Evolutionary conservation across 2,888 invertebrate genomes (phyloP), one percentile per base, ranked within the genome.

Genomic region (Brachyptera putata): DNA sequence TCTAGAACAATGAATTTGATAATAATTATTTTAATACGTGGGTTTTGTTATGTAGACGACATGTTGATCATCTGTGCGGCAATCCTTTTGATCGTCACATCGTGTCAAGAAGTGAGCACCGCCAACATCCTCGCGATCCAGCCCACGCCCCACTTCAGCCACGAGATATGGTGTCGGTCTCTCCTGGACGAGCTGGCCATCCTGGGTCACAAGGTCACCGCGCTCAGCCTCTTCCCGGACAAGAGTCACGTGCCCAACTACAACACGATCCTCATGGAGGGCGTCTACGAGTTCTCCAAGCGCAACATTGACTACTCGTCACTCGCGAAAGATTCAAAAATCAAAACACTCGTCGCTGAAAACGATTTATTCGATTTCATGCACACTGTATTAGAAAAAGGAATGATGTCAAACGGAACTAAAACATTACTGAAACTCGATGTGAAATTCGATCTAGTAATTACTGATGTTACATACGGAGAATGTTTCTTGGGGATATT

Each of bases 201-300:
- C 2, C 37, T 56, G 41, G 64, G 64, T 13, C 64, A 64, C 34
- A 48, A 62, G 2, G 61, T 65, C 18, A 65, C 65, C 2, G 61
- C 63, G 9, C n/a, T 64, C 26, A 61, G 57, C 7, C 58, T 63
- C 7, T 61, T 64, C 41, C 49, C 37, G 7, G 63, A 63, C 21
- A 63, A 60, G 24, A 21, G 57, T 3, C 53, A 53, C 18, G 26
- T 43, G 36, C 46, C 60, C 18, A 64, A 64, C 46, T 26, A 53
- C 21, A 63, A 36, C 11, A 56, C 61, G 18, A 30, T 63, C 5
- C 34, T 61, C 18, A 36, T 65, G 16, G 64, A 63, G n/a, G 61
- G 56, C 9, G 24, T 53, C 2, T 63, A 64, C 16, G 34, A 58
- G 7, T n/a, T 5, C n/a, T n/a, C 24, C 4, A n/a, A 2, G 2